A percentile compares a stretch with the other conserved stretches of the same genome.
Evolutionary conservation across 2,888 invertebrate genomes (phyloP).

Genomic region (Smittia aterrima): DNA sequence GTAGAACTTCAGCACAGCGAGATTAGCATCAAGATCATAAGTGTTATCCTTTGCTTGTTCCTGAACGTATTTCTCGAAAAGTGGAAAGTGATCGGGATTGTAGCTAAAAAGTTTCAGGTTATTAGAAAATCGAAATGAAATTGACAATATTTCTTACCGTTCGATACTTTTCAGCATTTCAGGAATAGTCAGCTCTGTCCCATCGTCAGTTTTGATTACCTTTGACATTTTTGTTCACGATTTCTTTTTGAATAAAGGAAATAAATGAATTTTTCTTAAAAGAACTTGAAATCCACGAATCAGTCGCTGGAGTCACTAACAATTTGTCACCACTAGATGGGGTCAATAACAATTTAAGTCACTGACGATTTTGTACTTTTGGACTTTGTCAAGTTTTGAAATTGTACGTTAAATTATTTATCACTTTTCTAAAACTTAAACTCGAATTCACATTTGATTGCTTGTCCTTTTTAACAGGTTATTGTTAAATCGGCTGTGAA

Average conservation of each 20-base stretch:
- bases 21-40: slow-evolving; percentile 95
- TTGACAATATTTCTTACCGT: slow-evolving; percentile 60
- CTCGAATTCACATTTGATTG: too few relatives aligned
- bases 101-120: slow-evolving; percentile 62
- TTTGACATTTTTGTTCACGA: slow-evolving; percentile 47
- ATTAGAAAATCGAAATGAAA: slow-evolving; percentile 47
- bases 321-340: too few relatives aligned
- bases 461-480: neutral
- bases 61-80: slow-evolving; percentile 88
- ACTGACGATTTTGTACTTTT: neutral
- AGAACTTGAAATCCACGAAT: too few relatives aligned
- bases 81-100: slow-evolving; percentile 91
- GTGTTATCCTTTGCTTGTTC: slow-evolving; percentile 90
- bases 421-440: too few relatives aligned
- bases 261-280: neutral
- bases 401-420: neutral
- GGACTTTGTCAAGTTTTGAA: neutral
- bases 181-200: slow-evolving; percentile 65
- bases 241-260: neutral
- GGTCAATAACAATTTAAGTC: too few relatives aligned
- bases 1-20: slow-evolving; percentile 93
- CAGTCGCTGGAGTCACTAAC: too few relatives aligned
- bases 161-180: slow-evolving; percentile 88
- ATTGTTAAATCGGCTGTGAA: neutral
- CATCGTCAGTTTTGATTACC: slow-evolving; percentile 55